Evolutionary conservation across 2,888 invertebrate species (phyloP).

Genomic region (Chironomus riparius): DNA sequence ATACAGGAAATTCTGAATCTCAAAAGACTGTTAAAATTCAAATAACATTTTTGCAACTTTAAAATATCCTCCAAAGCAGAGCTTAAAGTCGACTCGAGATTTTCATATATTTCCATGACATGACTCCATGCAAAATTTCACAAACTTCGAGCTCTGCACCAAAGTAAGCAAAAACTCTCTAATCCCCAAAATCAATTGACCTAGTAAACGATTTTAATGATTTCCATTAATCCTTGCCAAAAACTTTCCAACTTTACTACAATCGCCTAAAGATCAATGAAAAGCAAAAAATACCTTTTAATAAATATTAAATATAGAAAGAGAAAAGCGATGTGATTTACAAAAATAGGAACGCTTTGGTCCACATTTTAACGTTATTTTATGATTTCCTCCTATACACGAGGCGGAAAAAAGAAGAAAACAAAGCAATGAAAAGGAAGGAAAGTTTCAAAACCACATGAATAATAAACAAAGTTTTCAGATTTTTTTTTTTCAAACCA

Average conservation of each 20-base stretch:
- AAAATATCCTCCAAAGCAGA: no score
- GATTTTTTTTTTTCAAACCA: background rate
- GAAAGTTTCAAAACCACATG: background rate
- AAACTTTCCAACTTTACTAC: background rate
- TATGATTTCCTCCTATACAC: background rate
- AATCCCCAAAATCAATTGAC: no score
- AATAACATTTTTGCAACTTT: no score
- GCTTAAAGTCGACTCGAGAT: no score
- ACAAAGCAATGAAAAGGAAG: background rate
- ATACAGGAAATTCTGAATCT: no score
- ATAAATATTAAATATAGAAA: background rate
- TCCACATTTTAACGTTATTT: slow-evolving; percentile 1
- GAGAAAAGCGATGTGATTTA: background rate
- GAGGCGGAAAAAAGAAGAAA: background rate
- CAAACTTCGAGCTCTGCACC: no score
- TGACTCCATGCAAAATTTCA: no score
- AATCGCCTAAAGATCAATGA: no score
- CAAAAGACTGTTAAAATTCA: no score
- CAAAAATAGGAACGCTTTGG: background rate
- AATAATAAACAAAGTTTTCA: slow-evolving; percentile 7
- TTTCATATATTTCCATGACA: no score
- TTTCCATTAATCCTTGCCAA: no score
- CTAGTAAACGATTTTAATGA: background rate
- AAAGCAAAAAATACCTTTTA: background rate
- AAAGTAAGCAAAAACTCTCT: no score